Percentiles rank a stretch among this genome's conserved stretches.
These are phyloP conservation scores for Paralvinella palmiformis DNA, from an alignment of 1,140 invertebrate genomes.

Conservation along the genomic window DNA sequence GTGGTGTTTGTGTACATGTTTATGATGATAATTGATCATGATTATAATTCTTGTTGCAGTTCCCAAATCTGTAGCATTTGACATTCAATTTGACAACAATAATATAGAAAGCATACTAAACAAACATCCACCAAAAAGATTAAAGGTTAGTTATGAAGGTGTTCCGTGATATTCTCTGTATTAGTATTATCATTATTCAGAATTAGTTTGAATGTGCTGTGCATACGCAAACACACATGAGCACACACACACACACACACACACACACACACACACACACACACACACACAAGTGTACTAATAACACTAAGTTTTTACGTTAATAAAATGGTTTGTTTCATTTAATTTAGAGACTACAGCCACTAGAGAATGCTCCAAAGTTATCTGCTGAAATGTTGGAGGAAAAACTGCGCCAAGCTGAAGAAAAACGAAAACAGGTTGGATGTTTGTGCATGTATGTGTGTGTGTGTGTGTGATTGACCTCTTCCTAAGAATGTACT, in stretches of 20 bases:
- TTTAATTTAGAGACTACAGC: background rate
- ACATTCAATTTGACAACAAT: background rate
- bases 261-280: too few relatives aligned
- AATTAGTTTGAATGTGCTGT: background rate
- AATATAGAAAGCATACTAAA: background rate
- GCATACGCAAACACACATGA: too few relatives aligned
- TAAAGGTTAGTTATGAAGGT: background rate
- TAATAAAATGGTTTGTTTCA: background rate
- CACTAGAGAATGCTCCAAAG: background rate
- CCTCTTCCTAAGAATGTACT: too few relatives aligned
- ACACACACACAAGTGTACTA: too few relatives aligned
- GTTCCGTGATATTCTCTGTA: too few relatives aligned
- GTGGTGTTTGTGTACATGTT: too few relatives aligned
- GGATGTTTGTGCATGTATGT: too few relatives aligned
- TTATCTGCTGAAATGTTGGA: background rate
- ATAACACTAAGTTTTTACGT: too few relatives aligned
- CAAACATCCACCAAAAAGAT: constrained; percentile 1
- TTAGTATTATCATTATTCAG: background rate
- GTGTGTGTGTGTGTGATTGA: too few relatives aligned
- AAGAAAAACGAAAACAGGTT: background rate
- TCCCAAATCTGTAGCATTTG: background rate
- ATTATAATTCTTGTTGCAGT: too few relatives aligned
- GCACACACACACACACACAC: too few relatives aligned
- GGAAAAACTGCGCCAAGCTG: background rate
- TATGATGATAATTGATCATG: too few relatives aligned